Percentiles rank a stretch among this genome's conserved stretches.
These are phyloP conservation scores for Palythoa grandiflora DNA, from an alignment of 92 coral and sea anemone species.

Conservation along the genomic window DNA sequence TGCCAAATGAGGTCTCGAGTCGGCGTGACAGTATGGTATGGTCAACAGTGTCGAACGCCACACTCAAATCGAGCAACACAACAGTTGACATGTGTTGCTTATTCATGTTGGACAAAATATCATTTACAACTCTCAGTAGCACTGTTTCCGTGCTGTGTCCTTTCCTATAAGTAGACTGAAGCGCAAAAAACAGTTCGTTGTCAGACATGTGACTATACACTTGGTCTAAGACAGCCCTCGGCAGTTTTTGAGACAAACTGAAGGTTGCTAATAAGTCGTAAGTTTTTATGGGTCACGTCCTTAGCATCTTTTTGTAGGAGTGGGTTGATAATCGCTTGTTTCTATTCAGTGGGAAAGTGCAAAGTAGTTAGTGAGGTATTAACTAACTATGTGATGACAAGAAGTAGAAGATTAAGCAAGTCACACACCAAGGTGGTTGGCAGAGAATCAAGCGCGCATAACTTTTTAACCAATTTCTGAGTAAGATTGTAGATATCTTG, in stretches of 20 bases:
- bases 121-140: background rate
- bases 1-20: too few species aligned
- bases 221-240: constrained; percentile 68
- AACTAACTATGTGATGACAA: constrained; percentile 40
- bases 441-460: constrained; percentile 41
- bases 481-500: constrained; percentile 54
- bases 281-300: constrained; percentile 59
- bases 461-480: constrained; percentile 58
- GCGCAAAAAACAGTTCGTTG: constrained; percentile 59
- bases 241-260: constrained; percentile 60
- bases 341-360: constrained; percentile 58
- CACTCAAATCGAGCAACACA: constrained; percentile 1
- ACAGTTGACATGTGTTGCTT: too few species aligned
- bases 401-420: constrained; percentile 26
- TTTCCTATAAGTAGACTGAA: constrained; percentile 28
- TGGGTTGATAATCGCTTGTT: constrained; percentile 59
- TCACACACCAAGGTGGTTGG: constrained; percentile 43
- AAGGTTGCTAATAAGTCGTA: constrained; percentile 61
- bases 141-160: constrained; percentile 20
- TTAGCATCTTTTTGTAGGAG: constrained; percentile 55
- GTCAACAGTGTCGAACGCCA: constrained; percentile 56
- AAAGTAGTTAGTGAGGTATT: constrained; percentile 61
- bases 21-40: too few species aligned
- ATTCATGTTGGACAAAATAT: constrained; percentile 1
- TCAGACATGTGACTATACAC: constrained; percentile 54